Percentiles rank a stretch among this genome's conserved stretches.
These are phyloP conservation scores for Kryptopterus vitreolus DNA, from an alignment of 2,797 vertebrate genomes.

Conservation along the genomic window DNA sequence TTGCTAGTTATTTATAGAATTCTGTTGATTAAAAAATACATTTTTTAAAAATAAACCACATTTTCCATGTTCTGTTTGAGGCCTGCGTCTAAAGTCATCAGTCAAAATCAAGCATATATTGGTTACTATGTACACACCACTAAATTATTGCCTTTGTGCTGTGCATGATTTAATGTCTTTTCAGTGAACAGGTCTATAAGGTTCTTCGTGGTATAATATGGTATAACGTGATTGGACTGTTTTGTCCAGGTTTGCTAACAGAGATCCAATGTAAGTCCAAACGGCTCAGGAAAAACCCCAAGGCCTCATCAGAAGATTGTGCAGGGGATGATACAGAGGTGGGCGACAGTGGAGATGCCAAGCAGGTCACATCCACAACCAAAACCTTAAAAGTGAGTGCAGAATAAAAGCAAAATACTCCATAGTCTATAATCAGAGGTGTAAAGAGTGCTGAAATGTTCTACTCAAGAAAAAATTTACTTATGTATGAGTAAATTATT, in stretches of 20 bases:
- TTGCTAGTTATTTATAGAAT: background rate
- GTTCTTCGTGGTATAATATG: background rate
- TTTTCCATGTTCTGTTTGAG: background rate
- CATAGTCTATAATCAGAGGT: no score
- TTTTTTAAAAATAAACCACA: background rate
- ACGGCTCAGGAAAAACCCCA: conserved; percentile 89
- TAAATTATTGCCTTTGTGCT: background rate
- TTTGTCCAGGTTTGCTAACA: conserved; percentile 87
- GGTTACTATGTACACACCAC: background rate
- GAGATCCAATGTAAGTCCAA: conserved; percentile 99
- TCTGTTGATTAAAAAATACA: background rate
- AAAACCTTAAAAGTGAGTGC: conserved; percentile 73
- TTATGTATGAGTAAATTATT: no score
- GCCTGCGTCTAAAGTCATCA: background rate
- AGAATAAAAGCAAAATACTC: background rate
- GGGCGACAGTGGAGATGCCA: conserved; percentile 76
- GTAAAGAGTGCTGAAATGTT: no score
- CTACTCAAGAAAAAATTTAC: no score
- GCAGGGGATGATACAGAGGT: conserved; percentile 78
- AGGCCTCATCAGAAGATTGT: conserved; percentile 74
- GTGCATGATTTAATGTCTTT: background rate
- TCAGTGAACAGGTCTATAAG: background rate
- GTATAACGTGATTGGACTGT: conserved; percentile 2
- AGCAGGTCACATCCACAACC: conserved; percentile 92
- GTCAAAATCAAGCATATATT: background rate